Conservation (phyloP, 2,888 invertebrate genomes). For the Euphydryas editha region DNA sequence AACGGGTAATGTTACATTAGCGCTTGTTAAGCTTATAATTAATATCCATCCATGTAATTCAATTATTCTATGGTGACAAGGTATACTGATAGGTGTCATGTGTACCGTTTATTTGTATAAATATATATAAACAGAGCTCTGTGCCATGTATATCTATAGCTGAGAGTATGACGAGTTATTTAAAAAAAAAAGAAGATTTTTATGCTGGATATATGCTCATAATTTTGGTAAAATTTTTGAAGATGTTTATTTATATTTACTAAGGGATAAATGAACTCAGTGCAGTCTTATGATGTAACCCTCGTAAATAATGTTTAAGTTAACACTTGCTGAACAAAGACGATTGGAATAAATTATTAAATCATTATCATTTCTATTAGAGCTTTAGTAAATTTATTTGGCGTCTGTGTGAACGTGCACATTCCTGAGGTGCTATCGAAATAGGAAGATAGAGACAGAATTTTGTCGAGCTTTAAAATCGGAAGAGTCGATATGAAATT, state of each 20-base stretch:
- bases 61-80: constrained; percentile 83
- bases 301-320: constrained; percentile 15
- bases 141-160: constrained; percentile 80
- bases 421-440: constrained; percentile 86
- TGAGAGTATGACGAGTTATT: constrained; percentile 72
- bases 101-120: constrained; percentile 63
- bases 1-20: constrained; percentile 47
- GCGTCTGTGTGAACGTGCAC: constrained; percentile 76
- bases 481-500: background rate
- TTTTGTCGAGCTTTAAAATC: constrained; percentile 10
- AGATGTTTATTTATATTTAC: constrained; percentile 80
- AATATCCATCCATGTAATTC: constrained; percentile 82
- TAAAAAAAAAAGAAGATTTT: constrained; percentile 71
- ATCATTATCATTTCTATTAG: constrained; percentile 26
- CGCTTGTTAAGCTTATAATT: constrained; percentile 78
- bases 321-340: constrained; percentile 30
- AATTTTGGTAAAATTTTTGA: constrained; percentile 81
- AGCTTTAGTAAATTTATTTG: constrained; percentile 37
- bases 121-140: constrained; percentile 72
- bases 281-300: constrained; percentile 48
- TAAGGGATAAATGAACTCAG: constrained; percentile 67
- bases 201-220: constrained; percentile 82
- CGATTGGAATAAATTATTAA: background rate
- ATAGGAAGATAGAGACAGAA: constrained; percentile 20
- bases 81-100: constrained; percentile 76